Evolutionary conservation across 37 sponge, comb jelly and placozoan genomes (phyloP).

Genomic region (Haliclona indistincta): DNA sequence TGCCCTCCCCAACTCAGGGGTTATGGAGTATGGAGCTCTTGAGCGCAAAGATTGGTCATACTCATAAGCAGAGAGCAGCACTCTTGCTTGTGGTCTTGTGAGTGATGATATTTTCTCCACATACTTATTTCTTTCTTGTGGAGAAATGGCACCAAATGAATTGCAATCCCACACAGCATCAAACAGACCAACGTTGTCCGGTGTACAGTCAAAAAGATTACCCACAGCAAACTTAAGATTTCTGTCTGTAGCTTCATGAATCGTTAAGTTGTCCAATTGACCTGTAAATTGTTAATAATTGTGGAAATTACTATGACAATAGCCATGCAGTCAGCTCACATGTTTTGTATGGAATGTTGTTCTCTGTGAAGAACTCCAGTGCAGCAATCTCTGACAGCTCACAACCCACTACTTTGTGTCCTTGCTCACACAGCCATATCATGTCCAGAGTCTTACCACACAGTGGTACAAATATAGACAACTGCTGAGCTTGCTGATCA

Average conservation of each 20-base stretch:
- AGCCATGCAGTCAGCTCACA: background rate
- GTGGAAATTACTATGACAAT: too few relatives aligned
- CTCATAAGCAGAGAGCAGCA: conserved; percentile 47
- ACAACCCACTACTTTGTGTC: conserved; percentile 56
- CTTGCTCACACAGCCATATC: conserved; percentile 44
- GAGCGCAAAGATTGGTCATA: conserved; percentile 24
- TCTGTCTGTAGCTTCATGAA: conserved; percentile 41
- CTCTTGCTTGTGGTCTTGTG: conserved; percentile 14
- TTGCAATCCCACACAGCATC: conserved; percentile 70
- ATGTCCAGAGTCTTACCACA: conserved; percentile 71
- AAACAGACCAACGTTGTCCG: conserved; percentile 41
- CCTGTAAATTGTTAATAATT: too few relatives aligned
- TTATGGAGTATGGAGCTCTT: conserved; percentile 31
- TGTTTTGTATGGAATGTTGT: conserved; percentile 38
- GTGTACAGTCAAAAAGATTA: conserved; percentile 34
- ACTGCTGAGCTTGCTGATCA: background rate
- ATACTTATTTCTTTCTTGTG: conserved; percentile 37
- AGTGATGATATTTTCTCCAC: conserved; percentile 2
- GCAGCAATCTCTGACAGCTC: conserved; percentile 56
- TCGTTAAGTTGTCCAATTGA: conserved; percentile 6
- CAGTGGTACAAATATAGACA: conserved; percentile 53
- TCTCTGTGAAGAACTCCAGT: conserved; percentile 38
- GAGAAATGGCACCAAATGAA: conserved; percentile 49
- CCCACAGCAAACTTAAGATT: conserved; percentile 34
- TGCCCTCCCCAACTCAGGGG: conserved; percentile 4